Base-by-base conservation (phyloP, 2,888 invertebrate species). In the Prosopocoilus inquinatus region DNA sequence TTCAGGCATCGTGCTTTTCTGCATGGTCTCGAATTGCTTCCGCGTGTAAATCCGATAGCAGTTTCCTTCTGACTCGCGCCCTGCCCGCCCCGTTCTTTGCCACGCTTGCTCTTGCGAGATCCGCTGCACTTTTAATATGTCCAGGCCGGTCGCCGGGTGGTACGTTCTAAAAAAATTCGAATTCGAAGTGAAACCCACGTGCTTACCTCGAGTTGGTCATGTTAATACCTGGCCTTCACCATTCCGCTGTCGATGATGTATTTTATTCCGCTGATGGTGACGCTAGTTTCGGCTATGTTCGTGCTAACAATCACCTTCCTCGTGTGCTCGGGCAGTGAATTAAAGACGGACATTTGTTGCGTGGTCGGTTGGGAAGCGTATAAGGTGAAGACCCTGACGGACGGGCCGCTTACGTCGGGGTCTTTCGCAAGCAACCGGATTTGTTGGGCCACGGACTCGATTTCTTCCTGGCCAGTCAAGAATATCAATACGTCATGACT, bases 201-300 rank as follows among this genome's bases (percentile, higher is more conserved):
- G 20, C 4, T 28, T 28, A 28, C 8, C 5, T 4, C 38, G 38
- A 38, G 13, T 4, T 11, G n/a, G n/a, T 12, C 38, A n/a, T 12
- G 44, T 46, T 64, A 74, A 70, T 76, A 89, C 86, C 90, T 89
- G 62, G 88, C 87, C 80, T 97, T 97, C 0, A 96, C 95, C 75
- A 90, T 89, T 0, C 97, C 96, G 53, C 91, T 86, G 72, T 97
- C 97, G 54, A 97, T 88, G 8, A 97, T 94, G 78, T 87, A 91
- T 68, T 90, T 89, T 63, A 97, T 90, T 50, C 93, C 91, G 53
- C 90, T 90, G 65, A 99, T 97, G 0, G 98, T 99, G 28, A 99
- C 86, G 2, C 97, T 98, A 0, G 98, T 95, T 80, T 99, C 99
- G 0, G 99, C 98, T 61, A 99, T 93, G 75, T 99, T 99, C 32